These are phyloP conservation scores for Triplophysa bombifrons DNA, from an alignment of 2,797 vertebrate species.

Conservation along the genomic window DNA sequence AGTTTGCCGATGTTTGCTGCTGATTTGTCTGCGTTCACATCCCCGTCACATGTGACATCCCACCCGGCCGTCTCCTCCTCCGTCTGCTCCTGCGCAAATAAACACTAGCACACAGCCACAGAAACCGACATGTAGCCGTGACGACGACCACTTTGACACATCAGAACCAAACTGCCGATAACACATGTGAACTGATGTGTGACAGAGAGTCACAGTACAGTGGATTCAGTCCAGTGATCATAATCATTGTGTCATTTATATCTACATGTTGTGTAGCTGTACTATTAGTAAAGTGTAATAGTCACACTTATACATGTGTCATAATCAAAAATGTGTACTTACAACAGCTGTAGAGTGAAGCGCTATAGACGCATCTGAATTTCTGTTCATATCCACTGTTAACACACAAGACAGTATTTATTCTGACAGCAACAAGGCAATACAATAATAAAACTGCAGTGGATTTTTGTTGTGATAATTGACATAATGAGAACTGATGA, in stretches of 20 bases:
- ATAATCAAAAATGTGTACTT: no score
- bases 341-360: conserved; percentile 51
- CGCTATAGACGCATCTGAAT: conserved; percentile 50
- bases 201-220: no score
- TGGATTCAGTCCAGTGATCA: no score
- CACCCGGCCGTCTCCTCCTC: conserved; percentile 67
- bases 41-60: conserved; percentile 72
- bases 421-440: not conserved
- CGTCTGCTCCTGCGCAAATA: conserved; percentile 68
- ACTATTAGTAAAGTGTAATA: no score
- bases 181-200: no score
- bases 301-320: no score
- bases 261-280: no score
- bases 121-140: no score
- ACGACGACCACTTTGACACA: no score
- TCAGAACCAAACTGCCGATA: no score
- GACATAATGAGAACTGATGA: conserved; percentile 6
- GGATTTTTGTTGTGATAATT: not conserved
- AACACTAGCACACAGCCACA: conserved; percentile 15
- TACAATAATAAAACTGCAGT: no score
- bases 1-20: conserved; percentile 77
- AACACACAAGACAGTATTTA: conserved; percentile 42
- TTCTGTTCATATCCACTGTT: conserved; percentile 58
- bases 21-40: conserved; percentile 75
- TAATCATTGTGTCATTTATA: no score